These are phyloP conservation scores for Arrhopalites spinosus DNA, from an alignment of 2,888 invertebrate genomes.

Conservation along the genomic window DNA sequence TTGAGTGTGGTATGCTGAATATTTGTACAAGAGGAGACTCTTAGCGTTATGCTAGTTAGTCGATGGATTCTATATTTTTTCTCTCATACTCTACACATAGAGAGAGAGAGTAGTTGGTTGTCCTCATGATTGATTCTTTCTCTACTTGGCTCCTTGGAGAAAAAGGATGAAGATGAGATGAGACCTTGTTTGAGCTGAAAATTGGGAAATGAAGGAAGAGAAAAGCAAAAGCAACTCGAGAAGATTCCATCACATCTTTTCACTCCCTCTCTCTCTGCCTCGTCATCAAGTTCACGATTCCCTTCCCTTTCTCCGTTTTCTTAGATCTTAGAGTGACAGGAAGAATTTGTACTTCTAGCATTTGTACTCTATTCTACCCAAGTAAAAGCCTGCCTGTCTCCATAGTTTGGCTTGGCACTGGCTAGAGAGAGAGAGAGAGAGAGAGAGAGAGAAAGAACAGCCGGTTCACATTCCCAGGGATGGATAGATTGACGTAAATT, in stretches of 20 bases:
- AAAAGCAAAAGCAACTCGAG: conserved; percentile 23
- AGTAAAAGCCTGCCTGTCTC: neutral
- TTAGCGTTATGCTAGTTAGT: neutral
- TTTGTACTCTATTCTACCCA: too few relatives aligned
- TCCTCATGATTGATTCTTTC: conserved; percentile 22
- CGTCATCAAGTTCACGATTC: conserved; percentile 5
- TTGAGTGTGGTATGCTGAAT: neutral
- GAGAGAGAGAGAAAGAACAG: too few relatives aligned
- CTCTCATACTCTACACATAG: neutral
- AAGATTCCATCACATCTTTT: conserved; percentile 23
- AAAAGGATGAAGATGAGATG: conserved; percentile 19
- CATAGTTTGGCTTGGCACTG: neutral
- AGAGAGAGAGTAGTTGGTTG: too few relatives aligned
- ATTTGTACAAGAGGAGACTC: neutral
- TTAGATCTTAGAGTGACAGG: conserved; percentile 1
- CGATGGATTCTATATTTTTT: neutral
- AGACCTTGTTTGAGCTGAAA: conserved; percentile 23
- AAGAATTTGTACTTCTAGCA: conserved; percentile 10
- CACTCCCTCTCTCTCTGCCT: conserved; percentile 11
- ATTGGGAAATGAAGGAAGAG: conserved; percentile 18
- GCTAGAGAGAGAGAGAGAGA: neutral
- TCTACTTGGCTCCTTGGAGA: neutral
- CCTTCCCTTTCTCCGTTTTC: neutral
- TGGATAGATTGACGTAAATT: conserved; percentile 12
- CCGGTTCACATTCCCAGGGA: neutral